A percentile compares a stretch with the other conserved stretches of the same genome.
These are phyloP conservation scores for Bungarus multicinctus DNA, from an alignment of 2,113 vertebrate genomes.

Conservation along the genomic window DNA sequence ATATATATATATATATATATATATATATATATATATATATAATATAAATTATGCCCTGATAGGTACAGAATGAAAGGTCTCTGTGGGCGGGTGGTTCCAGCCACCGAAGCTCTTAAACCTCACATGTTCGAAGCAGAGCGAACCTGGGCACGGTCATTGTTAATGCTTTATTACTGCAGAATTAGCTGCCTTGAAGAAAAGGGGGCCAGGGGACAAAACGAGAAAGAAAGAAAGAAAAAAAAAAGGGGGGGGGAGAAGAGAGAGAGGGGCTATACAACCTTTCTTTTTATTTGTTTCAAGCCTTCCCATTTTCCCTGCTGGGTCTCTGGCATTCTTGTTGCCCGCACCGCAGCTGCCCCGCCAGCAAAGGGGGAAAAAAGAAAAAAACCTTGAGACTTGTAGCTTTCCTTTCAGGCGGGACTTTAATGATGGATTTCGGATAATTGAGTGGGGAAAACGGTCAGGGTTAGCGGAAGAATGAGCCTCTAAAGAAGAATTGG, in stretches of 20 bases:
- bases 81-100: neutral
- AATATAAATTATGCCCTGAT: neutral
- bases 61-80: neutral
- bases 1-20: too few relatives aligned
- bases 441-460: neutral
- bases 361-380: neutral
- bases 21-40: too few relatives aligned
- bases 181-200: slow-evolving; percentile 9
- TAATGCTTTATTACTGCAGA: neutral
- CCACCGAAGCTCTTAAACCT: neutral
- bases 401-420: slow-evolving; percentile 25
- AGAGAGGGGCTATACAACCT: neutral
- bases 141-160: neutral
- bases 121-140: neutral
- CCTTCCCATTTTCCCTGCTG: slow-evolving; percentile 14
- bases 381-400: slow-evolving; percentile 21
- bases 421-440: slow-evolving; percentile 26
- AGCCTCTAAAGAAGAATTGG: slow-evolving; percentile 20
- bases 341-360: neutral
- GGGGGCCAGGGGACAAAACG: too few relatives aligned
- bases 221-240: too few relatives aligned
- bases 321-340: neutral
- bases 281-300: neutral
- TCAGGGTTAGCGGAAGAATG: neutral
- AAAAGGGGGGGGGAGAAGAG: too few relatives aligned